A percentile compares a stretch with the other conserved stretches of the same genome.
Conservation (phyloP, 35 echinoderm and acorn worm genomes). For the Ophiothrix spiculata region DNA sequence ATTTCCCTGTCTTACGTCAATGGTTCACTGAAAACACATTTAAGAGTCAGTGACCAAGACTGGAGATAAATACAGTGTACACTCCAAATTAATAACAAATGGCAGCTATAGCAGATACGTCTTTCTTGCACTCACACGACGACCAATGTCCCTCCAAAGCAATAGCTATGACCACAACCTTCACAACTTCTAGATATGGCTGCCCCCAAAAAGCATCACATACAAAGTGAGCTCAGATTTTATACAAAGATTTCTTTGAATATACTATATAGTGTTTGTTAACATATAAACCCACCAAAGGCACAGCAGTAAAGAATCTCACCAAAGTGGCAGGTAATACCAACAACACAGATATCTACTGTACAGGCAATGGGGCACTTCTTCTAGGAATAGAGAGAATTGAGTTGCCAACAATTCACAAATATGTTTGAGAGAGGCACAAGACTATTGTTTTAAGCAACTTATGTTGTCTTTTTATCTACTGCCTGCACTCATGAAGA, state of each 20-base stretch:
- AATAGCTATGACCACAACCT: background rate
- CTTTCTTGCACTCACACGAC: background rate
- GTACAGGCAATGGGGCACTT: background rate
- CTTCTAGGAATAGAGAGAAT: background rate
- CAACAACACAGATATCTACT: slow-evolving; percentile 3
- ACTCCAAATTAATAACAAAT: background rate
- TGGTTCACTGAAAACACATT: too few relatives aligned
- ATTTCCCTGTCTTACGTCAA: too few relatives aligned
- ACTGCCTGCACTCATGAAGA: too few relatives aligned
- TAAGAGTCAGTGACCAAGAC: too few relatives aligned
- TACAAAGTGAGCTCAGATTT: background rate
- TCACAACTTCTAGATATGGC: background rate
- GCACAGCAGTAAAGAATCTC: slow-evolving; percentile 4
- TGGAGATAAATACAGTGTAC: too few relatives aligned
- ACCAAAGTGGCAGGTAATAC: background rate
- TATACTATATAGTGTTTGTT: background rate
- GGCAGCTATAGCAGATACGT: background rate
- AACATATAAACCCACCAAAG: slow-evolving; percentile 12
- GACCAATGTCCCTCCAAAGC: background rate
- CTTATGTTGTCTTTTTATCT: too few relatives aligned
- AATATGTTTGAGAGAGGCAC: too few relatives aligned
- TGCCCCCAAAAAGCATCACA: background rate
- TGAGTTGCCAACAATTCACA: too few relatives aligned
- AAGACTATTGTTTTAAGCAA: too few relatives aligned
- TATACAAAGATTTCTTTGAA: background rate